A percentile compares a stretch with the other conserved stretches of the same genome.
These are phyloP conservation scores for Archaeoteleia sp. DNA, from an alignment of 2,888 invertebrate genomes.

Conservation along the genomic window DNA sequence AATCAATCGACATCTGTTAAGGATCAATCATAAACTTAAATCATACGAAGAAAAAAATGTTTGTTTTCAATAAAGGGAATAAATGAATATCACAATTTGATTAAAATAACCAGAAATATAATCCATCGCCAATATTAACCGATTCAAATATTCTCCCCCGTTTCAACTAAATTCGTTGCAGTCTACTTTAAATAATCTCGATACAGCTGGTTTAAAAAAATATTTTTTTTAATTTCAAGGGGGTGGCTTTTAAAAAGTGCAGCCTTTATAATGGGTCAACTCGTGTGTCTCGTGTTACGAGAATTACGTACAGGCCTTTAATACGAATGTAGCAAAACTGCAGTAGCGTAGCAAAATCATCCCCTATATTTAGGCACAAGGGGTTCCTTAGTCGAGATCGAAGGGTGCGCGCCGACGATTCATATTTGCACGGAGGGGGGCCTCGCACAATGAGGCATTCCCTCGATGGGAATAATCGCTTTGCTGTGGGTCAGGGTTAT, in stretches of 20 bases:
- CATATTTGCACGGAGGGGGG: conserved; percentile 44
- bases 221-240: conserved; percentile 7
- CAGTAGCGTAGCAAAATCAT: conserved; percentile 28
- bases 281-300: conserved; percentile 38
- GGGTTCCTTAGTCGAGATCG: conserved; percentile 48
- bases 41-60: no score
- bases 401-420: conserved; percentile 36
- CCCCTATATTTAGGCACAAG: conserved; percentile 14
- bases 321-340: conserved; percentile 43
- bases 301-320: conserved; percentile 37
- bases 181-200: no score
- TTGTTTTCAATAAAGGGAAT: no score
- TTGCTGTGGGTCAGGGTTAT: conserved; percentile 72
- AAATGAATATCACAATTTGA: no score
- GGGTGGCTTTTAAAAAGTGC: conserved; percentile 42
- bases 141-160: no score
- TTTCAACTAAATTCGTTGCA: no score
- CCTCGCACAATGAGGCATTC: conserved; percentile 62
- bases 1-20: no score
- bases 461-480: conserved; percentile 61
- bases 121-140: no score
- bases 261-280: conserved; percentile 46
- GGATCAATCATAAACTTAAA: no score
- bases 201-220: no score
- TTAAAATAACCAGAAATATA: no score